phyloP scores from a whole-genome alignment of 2,113 vertebrate species.

The Bos indicus region DNA sequence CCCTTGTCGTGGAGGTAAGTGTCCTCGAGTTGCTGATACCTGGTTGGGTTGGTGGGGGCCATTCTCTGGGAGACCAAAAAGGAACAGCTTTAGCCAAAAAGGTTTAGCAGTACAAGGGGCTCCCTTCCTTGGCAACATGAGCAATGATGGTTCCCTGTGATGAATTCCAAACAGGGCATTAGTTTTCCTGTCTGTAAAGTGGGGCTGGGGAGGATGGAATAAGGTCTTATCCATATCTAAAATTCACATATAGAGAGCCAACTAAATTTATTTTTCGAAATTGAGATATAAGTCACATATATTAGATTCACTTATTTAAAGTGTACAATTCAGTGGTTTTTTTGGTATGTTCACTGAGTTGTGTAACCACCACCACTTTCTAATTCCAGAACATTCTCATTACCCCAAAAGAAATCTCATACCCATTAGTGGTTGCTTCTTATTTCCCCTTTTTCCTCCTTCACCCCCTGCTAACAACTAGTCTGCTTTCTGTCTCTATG shows the following conservation, averaged over 20 bases:
- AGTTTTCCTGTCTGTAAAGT: not conserved
- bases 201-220: not conserved
- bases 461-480: not conserved
- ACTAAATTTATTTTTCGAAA: not conserved
- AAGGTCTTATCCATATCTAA: not conserved
- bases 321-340: not conserved
- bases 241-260: not conserved
- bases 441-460: not conserved
- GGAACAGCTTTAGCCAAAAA: not conserved
- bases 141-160: not conserved
- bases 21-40: rapidly evolving
- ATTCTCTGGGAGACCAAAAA: not conserved
- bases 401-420: not conserved
- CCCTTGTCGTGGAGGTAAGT: constrained; percentile 79
- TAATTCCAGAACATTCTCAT: not conserved
- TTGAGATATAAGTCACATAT: not conserved
- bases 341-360: not conserved
- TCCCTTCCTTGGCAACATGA: not conserved
- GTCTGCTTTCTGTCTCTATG: not conserved
- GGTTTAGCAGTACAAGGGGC: not conserved
- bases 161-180: not conserved
- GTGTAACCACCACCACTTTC: not conserved
- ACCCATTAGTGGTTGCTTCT: not conserved
- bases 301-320: not conserved
- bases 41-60: rapidly evolving